Conservation (phyloP, 2,797 vertebrate genomes). For the Distichodus sexfasciatus region DNA sequence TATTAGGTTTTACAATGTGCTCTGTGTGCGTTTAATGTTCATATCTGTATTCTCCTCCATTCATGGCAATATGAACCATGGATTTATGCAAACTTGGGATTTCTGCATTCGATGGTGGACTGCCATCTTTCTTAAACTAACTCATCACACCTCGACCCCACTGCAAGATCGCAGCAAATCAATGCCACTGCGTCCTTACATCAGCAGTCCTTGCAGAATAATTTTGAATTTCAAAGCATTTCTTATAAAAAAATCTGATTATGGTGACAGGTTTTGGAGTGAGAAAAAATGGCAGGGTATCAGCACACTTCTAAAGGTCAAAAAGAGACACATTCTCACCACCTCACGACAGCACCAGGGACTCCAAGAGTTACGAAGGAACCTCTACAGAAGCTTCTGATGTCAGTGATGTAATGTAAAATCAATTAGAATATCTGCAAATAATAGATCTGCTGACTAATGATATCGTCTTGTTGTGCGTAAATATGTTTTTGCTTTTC, state of each 20-base stretch:
- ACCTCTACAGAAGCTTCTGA: constrained; percentile 25
- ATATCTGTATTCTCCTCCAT: background rate
- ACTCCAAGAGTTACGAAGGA: background rate
- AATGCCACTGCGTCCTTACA: constrained; percentile 4
- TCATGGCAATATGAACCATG: background rate
- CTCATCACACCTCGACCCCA: background rate
- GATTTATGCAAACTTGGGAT: background rate
- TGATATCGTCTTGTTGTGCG: constrained; percentile 45
- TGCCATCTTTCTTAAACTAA: background rate
- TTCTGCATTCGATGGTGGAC: background rate
- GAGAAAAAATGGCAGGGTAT: constrained; percentile 6
- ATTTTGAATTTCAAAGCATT: constrained; percentile 29
- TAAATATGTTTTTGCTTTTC: constrained; percentile 41
- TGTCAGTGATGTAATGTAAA: constrained; percentile 47
- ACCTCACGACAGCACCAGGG: constrained; percentile 15
- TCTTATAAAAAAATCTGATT: constrained; percentile 34
- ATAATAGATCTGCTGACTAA: constrained; percentile 48
- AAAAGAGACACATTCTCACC: constrained; percentile 12
- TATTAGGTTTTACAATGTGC: too few species aligned
- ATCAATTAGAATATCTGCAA: constrained; percentile 51
- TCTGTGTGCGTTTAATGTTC: too few species aligned
- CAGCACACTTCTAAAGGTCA: constrained; percentile 27
- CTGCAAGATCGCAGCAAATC: constrained; percentile 18
- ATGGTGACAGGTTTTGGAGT: constrained; percentile 18
- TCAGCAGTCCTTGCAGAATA: constrained; percentile 31